Evolutionary conservation across 2,113 vertebrate genomes (phyloP), one percentile per base, ranked within the genome.

Genomic region (Aphyosemion australe): DNA sequence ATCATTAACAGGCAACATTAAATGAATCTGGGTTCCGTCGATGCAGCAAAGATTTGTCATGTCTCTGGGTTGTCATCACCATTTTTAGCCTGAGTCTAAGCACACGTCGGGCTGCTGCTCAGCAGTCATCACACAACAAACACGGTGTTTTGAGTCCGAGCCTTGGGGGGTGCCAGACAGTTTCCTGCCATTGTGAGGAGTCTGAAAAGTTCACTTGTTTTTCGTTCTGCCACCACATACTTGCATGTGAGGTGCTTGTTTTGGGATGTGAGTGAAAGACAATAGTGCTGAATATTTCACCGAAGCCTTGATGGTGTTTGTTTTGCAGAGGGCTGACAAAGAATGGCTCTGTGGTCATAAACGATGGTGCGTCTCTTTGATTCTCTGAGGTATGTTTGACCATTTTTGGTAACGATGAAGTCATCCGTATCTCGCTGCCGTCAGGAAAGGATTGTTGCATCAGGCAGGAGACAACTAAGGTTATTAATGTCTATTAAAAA

Each of bases 121-220:
- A 1, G 49, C 46, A 21, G 42, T 62, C 60, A 15, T 72, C 56
- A 72, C 72, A 54, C 75, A 69, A 53, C 63, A 46, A 9, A n/a
- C 34, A 72, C 59, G 7, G 58, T 66, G 73, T 78, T 62, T 71
- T 60, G 50, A 32, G 61, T 72, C 49, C 84, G 65, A 70, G 87
- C 79, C 87, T 85, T 79, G 76, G 55, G 62, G 68, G 81, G 59
- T 81, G 59, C 68, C 73, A 71, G 70, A 73, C 86, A 55, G 71
- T 76, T 90, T 91, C 90, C 90, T 87, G 86, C 69, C 68, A 90
- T 91, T 91, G 90, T 91, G 72, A 77, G 82, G 75, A 76, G 53
- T 83, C 61, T 68, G 43, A 84, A 85, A 81, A 77, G 78, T 86
- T 7, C 72, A 67, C 61, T 74, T 87, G 78, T 61, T 84, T 53